Evolutionary conservation across 2,888 invertebrate genomes (phyloP), one percentile per base, ranked within the genome.

Genomic region (Dilophus febrilis): DNA sequence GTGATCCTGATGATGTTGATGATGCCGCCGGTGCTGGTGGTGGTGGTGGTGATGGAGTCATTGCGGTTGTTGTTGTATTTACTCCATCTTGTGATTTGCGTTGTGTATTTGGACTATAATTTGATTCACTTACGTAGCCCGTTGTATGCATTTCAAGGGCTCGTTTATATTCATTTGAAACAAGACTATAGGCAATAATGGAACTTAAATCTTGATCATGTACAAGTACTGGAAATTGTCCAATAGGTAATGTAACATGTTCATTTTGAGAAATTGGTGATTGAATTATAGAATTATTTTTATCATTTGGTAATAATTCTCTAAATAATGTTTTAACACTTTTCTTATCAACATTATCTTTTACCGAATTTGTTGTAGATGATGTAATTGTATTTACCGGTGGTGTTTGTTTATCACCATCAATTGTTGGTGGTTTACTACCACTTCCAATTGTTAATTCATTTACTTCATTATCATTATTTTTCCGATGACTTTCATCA

Each of bases 121-220:
- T 48, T 27, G 44, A 26, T 35, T 44, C 45, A 29, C 35, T 48
- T 7, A 16, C 34, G 33, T 44, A 37, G n/a, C 34, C 30, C 14
- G 43, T 32, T 39, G 41, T 41, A 4, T 52, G 45, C 32, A 70
- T 72, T 13, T 68, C 68, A n/a, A 77, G 54, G 2, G 68, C 59
- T 37, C 67, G 69, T 47, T 74, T 75, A 53, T 86, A 85, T 39
- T 83, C 81, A 12, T 59, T 59, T 0, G 79, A 79, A 42, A 76
- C 76, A 17, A 91, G 61, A 1, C 84, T 75, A 53, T 84, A 86
- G 0, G 88, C 84, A 43, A 91, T 82, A 38, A 90, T 78, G 0
- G 86, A 87, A 46, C 85, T 83, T 0, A 80, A 76, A 57, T 88
- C 85, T 31, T 70, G 72, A 55, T 87, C 86, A 49, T 77, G 77